Base-by-base conservation (phyloP, 2,797 vertebrate genomes). In the Macroramphosus scolopax region DNA sequence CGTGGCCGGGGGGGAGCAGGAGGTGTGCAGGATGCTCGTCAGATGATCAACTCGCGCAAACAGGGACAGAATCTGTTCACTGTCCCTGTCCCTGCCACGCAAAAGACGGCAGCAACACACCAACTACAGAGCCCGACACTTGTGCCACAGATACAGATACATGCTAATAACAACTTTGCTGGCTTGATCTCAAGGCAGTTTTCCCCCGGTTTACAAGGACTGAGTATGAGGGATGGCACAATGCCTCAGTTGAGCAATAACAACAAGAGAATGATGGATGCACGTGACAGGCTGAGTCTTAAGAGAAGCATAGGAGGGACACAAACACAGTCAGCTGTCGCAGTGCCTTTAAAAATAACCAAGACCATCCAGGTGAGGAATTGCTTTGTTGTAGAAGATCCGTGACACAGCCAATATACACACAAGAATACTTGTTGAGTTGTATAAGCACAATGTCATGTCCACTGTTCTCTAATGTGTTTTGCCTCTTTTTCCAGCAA, bases 41-140 rank as follows among this genome's bases (percentile, higher is more conserved):
- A 96, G 82, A 97, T 92, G 92, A 88, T 98, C 37, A 98, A 97
- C 84, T 98, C 94, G 0, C 93, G 94, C 11, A 98, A 98, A 79
- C 93, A 87, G 53, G 83, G 71, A n/a, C 87, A 75, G 58, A 82
- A 50, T 52, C 75, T 31, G 45, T 76, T 82, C 13, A 28, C 31
- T 1, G 15, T 45, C 14, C 67, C 77, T 3, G 31, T 52, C 16
- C 78, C 73, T 37, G 45, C 47, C 2, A n/a, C 51, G 0, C 80
- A 75, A 24, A 72, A 71, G 13, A n/a, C 64, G 0, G 51, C 62
- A 5, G 37, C 43, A 5, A 22, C 51, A 0, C 81, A 83, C 37
- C 82, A 84, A 24, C 52, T 75, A 26, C 83, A 83, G 54, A 52
- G 63, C 61, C 82, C 64, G 35, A 34, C 54, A 1, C 63, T 71